A percentile compares a stretch with the other conserved stretches of the same genome.
phyloP scores from a whole-genome alignment of 1,140 invertebrate species.

The Neuroterus valhalla region DNA sequence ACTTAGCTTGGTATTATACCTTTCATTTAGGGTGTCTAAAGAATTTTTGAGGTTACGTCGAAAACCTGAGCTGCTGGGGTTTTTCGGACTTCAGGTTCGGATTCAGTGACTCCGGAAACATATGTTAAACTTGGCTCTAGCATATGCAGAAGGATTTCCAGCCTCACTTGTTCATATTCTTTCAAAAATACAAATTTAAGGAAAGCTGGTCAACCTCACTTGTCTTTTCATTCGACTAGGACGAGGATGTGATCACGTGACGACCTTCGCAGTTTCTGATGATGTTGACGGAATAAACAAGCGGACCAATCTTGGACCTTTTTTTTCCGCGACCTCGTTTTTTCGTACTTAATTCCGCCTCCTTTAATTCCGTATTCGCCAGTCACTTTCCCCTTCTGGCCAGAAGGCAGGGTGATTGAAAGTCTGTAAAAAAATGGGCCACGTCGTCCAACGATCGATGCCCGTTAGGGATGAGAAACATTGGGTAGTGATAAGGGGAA shows the following conservation, averaged over 20 bases:
- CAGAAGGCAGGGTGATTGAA: not conserved
- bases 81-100: too few relatives aligned
- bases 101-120: too few relatives aligned
- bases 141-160: too few relatives aligned
- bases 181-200: not conserved
- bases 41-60: too few relatives aligned
- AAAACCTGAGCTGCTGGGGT: too few relatives aligned
- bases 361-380: not conserved
- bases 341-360: not conserved
- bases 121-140: too few relatives aligned
- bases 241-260: not conserved
- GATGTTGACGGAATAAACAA: constrained; percentile 3
- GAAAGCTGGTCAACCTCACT: constrained; percentile 15
- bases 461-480: not conserved
- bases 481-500: not conserved
- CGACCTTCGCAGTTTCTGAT: not conserved
- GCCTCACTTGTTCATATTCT: not conserved
- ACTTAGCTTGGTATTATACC: too few relatives aligned
- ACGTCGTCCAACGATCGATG: constrained; percentile 14
- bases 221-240: not conserved
- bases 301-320: not conserved
- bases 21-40: too few relatives aligned
- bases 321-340: not conserved
- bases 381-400: constrained; percentile 3
- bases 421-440: constrained; percentile 22